phyloP scores from a whole-genome alignment of 2,888 invertebrate species.

The Heliconius ethilla region DNA sequence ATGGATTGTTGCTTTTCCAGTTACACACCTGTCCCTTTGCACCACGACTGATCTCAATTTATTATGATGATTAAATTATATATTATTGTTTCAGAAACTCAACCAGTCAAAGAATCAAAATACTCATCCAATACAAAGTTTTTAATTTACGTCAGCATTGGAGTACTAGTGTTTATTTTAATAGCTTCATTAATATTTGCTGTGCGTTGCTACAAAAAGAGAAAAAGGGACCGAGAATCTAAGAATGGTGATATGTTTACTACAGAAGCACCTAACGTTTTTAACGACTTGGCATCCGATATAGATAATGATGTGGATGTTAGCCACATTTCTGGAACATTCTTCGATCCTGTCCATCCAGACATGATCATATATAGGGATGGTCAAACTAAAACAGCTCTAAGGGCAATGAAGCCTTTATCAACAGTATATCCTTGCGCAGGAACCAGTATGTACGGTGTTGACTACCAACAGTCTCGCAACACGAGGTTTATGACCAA shows the following conservation, averaged over 20 bases:
- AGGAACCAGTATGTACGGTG: slow-evolving; percentile 74
- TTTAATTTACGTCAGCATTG: slow-evolving; percentile 44
- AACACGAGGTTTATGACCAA: slow-evolving; percentile 61
- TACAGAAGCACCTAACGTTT: slow-evolving; percentile 74
- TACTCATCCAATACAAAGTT: slow-evolving; percentile 45
- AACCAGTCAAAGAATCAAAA: slow-evolving; percentile 51
- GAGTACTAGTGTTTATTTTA: slow-evolving; percentile 41
- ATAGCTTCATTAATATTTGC: slow-evolving; percentile 48
- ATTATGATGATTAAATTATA: neutral
- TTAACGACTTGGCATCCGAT: slow-evolving; percentile 71
- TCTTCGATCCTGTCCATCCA: slow-evolving; percentile 74
- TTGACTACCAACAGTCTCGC: slow-evolving; percentile 64
- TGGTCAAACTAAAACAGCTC: slow-evolving; percentile 65
- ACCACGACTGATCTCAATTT: too few relatives aligned
- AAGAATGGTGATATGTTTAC: slow-evolving; percentile 76
- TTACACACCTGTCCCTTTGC: too few relatives aligned
- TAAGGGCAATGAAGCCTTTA: slow-evolving; percentile 74
- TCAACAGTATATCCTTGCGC: slow-evolving; percentile 74
- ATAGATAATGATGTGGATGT: slow-evolving; percentile 74
- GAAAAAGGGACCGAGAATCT: slow-evolving; percentile 56
- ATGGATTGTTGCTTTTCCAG: too few relatives aligned
- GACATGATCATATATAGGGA: slow-evolving; percentile 77
- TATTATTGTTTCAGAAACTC: slow-evolving; percentile 39
- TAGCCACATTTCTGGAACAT: slow-evolving; percentile 75
- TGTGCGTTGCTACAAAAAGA: slow-evolving; percentile 60